phyloP scores from a whole-genome alignment of 1,140 invertebrate species.

The Thaumatotibia leucotreta region DNA sequence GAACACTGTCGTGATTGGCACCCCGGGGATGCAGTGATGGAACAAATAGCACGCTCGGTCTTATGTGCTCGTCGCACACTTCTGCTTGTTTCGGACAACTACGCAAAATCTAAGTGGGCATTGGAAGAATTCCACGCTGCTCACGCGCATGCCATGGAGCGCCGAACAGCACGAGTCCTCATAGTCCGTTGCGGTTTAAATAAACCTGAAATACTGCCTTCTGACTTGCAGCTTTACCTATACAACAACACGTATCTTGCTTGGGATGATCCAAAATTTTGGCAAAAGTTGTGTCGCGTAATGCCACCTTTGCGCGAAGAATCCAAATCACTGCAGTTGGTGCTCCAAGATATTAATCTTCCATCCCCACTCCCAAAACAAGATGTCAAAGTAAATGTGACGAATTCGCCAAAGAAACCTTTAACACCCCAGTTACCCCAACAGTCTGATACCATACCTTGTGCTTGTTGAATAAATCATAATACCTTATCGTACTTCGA shows the following conservation, averaged over 20 bases:
- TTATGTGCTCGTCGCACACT: constrained; percentile 87
- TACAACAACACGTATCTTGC: constrained; percentile 90
- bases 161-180: constrained; percentile 83
- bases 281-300: constrained; percentile 88
- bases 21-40: constrained; percentile 84
- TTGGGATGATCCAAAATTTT: constrained; percentile 91
- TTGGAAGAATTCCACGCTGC: constrained; percentile 88
- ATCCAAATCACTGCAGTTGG: not conserved
- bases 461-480: not conserved
- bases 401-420: not conserved
- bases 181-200: constrained; percentile 81
- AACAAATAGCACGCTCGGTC: constrained; percentile 86
- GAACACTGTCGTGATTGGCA: constrained; percentile 88
- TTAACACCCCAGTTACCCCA: not conserved
- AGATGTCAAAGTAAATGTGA: not conserved
- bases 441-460: not conserved
- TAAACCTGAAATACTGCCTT: constrained; percentile 81
- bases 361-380: not conserved
- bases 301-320: constrained; percentile 52
- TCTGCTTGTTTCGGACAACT: constrained; percentile 87
- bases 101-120: constrained; percentile 89
- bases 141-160: constrained; percentile 83
- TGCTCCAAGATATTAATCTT: not conserved
- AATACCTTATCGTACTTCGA: not conserved
- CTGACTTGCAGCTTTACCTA: constrained; percentile 85